Evolutionary conservation across 2,113 vertebrate species (phyloP), one percentile per base, ranked within the genome.

Genomic region (Solenodon paradoxus): DNA sequence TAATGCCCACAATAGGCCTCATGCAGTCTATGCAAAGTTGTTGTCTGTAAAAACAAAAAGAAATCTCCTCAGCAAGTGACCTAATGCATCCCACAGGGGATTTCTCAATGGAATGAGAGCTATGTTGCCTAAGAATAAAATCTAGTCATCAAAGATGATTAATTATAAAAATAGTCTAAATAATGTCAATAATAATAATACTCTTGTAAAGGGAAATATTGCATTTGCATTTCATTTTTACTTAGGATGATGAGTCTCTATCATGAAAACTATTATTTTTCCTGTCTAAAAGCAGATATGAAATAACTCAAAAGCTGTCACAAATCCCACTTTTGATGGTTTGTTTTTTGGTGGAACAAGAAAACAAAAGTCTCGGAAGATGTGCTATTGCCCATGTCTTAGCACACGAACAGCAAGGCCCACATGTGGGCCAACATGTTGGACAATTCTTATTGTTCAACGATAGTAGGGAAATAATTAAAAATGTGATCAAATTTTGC

Each of bases 241-340:
- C 87, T n/a, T 93, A 40, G 2, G 28, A 82, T 93, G 55, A 88
- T 96, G 66, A 51, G 32, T 82, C 55, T 77, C 82, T 86, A 66
- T 93, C 74, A 95, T 81, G 95, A 96, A 96, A 93, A 87, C n/a
- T 49, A 88, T 95, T 93, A 96, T 88, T 94, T 66, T 85, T 93
- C 61, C 87, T 92, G 87, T 93, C 87, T 92, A 93, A 92, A 96
- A 32, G 10, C 20, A 95, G 83, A 96, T 53, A 78, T 51, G 35
- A 38, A 96, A 45, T 71, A 93, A 95, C 28, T 84, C 26, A 74
- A 63, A 91, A 64, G 75, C 64, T 79, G 59, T 71, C 57, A 86
- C 51, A 83, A 86, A 92, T n/a, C 88, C 63, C 28, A 71, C 15
- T 83, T 79, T 57, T 82, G 64, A 72, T 35, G 9, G 32, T 83